Conservation (phyloP, 2,113 vertebrate genomes). For the Chascanopsetta lugubris region DNA sequence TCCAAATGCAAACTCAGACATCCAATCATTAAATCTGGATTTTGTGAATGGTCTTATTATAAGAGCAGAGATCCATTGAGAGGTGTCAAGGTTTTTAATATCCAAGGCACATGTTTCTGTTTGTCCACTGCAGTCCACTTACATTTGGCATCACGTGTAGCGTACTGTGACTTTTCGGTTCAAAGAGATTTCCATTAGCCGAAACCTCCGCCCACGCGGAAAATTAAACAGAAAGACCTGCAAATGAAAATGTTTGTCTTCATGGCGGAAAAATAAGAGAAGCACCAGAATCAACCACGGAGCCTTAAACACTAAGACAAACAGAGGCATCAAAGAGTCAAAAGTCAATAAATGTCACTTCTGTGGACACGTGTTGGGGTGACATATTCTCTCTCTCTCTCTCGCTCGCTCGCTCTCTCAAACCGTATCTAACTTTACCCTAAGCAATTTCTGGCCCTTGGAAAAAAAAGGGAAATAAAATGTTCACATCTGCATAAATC, state of each 20-base stretch:
- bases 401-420: too few relatives aligned
- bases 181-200: conserved; percentile 39
- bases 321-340: too few relatives aligned
- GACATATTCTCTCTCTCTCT: too few relatives aligned
- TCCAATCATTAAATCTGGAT: conserved; percentile 14
- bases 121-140: conserved; percentile 37
- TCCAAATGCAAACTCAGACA: conserved; percentile 33
- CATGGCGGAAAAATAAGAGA: conserved; percentile 26
- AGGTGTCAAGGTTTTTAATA: conserved; percentile 2
- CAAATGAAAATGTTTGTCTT: conserved; percentile 22
- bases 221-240: conserved; percentile 14
- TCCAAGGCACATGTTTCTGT: conserved; percentile 7
- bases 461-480: too few relatives aligned
- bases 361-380: too few relatives aligned
- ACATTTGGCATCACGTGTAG: conserved; percentile 20
- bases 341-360: too few relatives aligned
- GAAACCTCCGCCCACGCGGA: conserved; percentile 15
- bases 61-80: conserved; percentile 10
- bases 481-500: too few relatives aligned
- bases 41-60: conserved; percentile 12
- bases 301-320: too few relatives aligned
- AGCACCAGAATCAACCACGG: conserved; percentile 16
- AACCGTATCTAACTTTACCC: too few relatives aligned
- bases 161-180: conserved; percentile 32
- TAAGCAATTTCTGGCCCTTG: too few relatives aligned